Percentiles rank a stretch among this genome's conserved stretches.
phyloP scores from a whole-genome alignment of 2,888 invertebrate genomes.

The Idaea biselata region DNA sequence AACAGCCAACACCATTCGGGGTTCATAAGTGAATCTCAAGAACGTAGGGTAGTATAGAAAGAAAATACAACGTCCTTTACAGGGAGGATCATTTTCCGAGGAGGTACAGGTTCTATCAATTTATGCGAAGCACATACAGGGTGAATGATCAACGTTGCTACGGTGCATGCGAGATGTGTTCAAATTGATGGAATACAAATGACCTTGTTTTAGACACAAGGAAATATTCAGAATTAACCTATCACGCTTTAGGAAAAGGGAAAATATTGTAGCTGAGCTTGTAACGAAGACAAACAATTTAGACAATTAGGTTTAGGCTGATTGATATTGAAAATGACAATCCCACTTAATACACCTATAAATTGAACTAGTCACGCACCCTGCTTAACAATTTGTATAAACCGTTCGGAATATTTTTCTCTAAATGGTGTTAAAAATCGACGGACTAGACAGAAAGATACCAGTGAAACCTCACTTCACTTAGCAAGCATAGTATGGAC shows the following conservation, averaged over 20 bases:
- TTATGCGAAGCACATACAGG: slow-evolving; percentile 64
- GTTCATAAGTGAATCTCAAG: not conserved
- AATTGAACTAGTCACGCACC: not conserved
- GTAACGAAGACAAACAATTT: not conserved
- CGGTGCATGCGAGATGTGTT: slow-evolving; percentile 65
- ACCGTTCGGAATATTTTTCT: too few relatives aligned
- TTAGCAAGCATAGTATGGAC: too few relatives aligned
- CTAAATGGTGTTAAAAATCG: too few relatives aligned
- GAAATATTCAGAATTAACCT: not conserved
- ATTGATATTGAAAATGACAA: not conserved
- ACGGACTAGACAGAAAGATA: too few relatives aligned
- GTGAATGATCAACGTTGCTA: slow-evolving; percentile 59
- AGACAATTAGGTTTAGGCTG: not conserved
- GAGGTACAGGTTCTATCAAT: slow-evolving; percentile 20
- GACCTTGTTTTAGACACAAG: slow-evolving; percentile 20
- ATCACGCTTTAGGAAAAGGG: not conserved
- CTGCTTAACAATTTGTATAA: not conserved
- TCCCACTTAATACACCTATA: not conserved
- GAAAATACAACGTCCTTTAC: slow-evolving; percentile 14
- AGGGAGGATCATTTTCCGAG: not conserved
- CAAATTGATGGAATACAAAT: slow-evolving; percentile 71
- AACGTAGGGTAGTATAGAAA: slow-evolving; percentile 6
- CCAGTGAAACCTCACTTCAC: too few relatives aligned
- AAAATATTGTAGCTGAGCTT: not conserved
- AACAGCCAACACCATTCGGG: not conserved